phyloP scores from a whole-genome alignment of 2,797 vertebrate species.

The Kryptopterus vitreolus region DNA sequence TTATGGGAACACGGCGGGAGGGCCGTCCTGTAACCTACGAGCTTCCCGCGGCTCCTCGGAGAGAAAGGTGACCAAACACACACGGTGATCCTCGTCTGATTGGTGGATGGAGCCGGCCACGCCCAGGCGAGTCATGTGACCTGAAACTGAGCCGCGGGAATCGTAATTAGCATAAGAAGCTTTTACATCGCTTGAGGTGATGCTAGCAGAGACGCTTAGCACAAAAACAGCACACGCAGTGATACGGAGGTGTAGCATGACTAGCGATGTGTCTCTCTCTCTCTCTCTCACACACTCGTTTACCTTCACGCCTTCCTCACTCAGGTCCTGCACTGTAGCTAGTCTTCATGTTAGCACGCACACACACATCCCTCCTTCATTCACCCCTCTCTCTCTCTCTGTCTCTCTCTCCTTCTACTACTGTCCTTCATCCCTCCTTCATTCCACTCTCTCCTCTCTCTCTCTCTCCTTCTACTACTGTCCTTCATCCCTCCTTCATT shows the following conservation, averaged over 20 bases:
- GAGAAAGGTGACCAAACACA: neutral
- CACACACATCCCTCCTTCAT: conserved; percentile 49
- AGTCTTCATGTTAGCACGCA: conserved; percentile 47
- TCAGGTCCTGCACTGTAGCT: conserved; percentile 50
- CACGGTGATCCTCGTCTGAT: neutral
- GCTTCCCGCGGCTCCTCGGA: conserved; percentile 5
- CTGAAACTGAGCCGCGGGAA: neutral
- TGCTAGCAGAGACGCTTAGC: conserved; percentile 26
- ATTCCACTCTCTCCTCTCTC: neutral
- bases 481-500: no score
- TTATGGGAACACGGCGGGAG: neutral
- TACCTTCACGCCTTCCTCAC: conserved; percentile 12
- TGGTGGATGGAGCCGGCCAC: neutral
- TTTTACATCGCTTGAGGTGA: conserved; percentile 11
- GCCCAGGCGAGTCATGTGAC: neutral
- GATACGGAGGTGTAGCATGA: conserved; percentile 23
- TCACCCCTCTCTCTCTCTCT: conserved; percentile 13
- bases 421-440: conserved; percentile 22
- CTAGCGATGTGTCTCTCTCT: neutral
- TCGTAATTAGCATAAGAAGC: neutral
- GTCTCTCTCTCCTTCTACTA: conserved; percentile 31
- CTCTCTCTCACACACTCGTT: neutral
- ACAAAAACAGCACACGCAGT: neutral
- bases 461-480: no score
- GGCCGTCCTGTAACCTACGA: neutral